phyloP scores from a whole-genome alignment of 2,888 invertebrate genomes.

The Hirtodrosophila histrioides region DNA sequence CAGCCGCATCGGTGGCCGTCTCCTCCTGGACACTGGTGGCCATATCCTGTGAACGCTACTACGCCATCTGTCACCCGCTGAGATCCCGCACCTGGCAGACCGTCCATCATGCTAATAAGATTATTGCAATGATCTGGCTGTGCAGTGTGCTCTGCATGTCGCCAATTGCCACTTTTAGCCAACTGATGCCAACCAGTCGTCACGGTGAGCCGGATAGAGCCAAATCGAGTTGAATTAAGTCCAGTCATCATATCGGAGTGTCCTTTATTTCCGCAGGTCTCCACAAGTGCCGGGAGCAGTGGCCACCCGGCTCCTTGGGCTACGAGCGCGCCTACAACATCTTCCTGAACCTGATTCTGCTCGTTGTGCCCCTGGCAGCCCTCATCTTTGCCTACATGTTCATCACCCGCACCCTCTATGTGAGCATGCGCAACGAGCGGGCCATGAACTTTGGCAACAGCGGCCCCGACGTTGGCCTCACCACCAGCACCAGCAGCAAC shows the following conservation, averaged over 20 bases:
- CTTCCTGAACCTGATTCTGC: constrained; percentile 87
- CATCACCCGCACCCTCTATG: constrained; percentile 84
- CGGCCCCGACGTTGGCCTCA: constrained; percentile 47
- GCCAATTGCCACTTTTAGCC: constrained; percentile 87
- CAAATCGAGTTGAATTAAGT: too few relatives aligned
- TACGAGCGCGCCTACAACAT: constrained; percentile 88
- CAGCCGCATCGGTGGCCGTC: constrained; percentile 91
- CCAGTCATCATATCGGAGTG: too few relatives aligned
- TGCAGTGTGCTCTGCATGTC: constrained; percentile 88
- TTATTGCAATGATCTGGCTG: constrained; percentile 88
- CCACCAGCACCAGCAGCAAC: constrained; percentile 18
- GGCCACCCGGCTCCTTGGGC: constrained; percentile 85
- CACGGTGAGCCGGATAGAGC: constrained; percentile 64
- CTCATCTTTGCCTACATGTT: constrained; percentile 88
- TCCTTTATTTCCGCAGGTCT: constrained; percentile 83
- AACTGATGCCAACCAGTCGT: constrained; percentile 86
- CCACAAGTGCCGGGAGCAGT: constrained; percentile 87
- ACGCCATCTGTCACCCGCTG: constrained; percentile 91
- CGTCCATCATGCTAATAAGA: constrained; percentile 89
- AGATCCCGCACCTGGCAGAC: constrained; percentile 91
- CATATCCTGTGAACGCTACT: constrained; percentile 91
- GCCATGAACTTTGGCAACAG: constrained; percentile 72
- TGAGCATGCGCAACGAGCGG: constrained; percentile 83
- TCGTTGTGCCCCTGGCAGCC: constrained; percentile 88
- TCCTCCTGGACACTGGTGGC: constrained; percentile 91